Evolutionary conservation across 2,797 vertebrate genomes (phyloP).

Genomic region (Mallotus villosus): DNA sequence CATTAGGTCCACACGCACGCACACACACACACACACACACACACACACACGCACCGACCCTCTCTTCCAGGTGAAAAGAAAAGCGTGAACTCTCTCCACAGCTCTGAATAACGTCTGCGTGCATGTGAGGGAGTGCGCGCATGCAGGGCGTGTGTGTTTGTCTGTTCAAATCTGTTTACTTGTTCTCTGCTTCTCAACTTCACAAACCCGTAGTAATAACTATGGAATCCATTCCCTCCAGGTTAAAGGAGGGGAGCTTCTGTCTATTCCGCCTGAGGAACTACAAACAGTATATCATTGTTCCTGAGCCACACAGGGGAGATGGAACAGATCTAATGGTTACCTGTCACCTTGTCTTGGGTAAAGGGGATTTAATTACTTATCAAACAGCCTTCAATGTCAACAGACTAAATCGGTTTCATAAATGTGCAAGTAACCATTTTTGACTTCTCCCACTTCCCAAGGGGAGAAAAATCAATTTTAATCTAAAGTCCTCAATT

Average conservation of each 20-base stretch:
- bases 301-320: constrained; percentile 78
- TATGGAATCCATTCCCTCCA: constrained; percentile 52
- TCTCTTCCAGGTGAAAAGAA: neutral
- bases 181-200: constrained; percentile 27
- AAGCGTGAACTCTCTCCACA: neutral
- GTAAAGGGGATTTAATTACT: constrained; percentile 96
- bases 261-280: constrained; percentile 77
- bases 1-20: neutral
- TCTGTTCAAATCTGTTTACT: too few species aligned
- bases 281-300: constrained; percentile 87
- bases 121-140: neutral
- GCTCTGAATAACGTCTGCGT: neutral
- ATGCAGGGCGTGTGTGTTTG: too few species aligned
- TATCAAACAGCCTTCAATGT: constrained; percentile 96
- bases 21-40: neutral
- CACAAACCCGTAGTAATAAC: constrained; percentile 44
- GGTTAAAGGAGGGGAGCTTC: constrained; percentile 11
- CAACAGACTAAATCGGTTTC: constrained; percentile 95
- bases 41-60: neutral
- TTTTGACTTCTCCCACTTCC: constrained; percentile 90
- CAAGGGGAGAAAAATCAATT: constrained; percentile 95
- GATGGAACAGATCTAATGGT: constrained; percentile 76
- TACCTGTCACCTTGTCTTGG: constrained; percentile 94
- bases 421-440: constrained; percentile 96
- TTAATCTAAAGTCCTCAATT: constrained; percentile 92